Evolutionary conservation across 2,797 vertebrate species (phyloP).

Genomic region (Hozukius guyotensis): DNA sequence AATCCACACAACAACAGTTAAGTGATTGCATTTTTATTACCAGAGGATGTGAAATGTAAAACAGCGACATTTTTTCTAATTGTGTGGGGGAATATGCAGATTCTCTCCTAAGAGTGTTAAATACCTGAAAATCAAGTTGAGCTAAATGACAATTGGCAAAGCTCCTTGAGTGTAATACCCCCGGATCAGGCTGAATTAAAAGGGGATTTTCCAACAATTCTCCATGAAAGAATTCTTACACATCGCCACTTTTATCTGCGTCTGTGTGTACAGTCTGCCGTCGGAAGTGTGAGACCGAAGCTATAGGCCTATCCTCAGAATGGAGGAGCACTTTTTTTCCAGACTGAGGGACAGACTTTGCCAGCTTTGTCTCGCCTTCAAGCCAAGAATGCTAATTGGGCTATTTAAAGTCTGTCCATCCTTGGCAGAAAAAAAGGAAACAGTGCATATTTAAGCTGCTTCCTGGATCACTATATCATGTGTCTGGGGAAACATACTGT

Average conservation of each 20-base stretch:
- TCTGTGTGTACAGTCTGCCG: constrained; percentile 35
- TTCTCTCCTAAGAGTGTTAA: constrained; percentile 32
- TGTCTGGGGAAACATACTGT: neutral
- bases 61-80: constrained; percentile 39
- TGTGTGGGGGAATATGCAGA: constrained; percentile 34
- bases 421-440: constrained; percentile 18
- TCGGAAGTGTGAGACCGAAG: constrained; percentile 45
- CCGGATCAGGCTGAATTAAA: constrained; percentile 63
- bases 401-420: constrained; percentile 68
- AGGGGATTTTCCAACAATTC: constrained; percentile 52
- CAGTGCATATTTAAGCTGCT: constrained; percentile 35
- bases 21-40: constrained; percentile 22
- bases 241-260: constrained; percentile 51
- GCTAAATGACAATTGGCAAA: constrained; percentile 58
- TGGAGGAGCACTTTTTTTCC: constrained; percentile 45
- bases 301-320: constrained; percentile 31
- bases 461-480: constrained; percentile 22
- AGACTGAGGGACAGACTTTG: constrained; percentile 68
- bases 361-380: constrained; percentile 68
- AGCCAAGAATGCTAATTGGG: constrained; percentile 82
- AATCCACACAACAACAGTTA: constrained; percentile 12
- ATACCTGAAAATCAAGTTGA: constrained; percentile 62
- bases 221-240: constrained; percentile 47
- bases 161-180: constrained; percentile 45
- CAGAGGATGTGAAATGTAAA: constrained; percentile 18